A percentile compares a stretch with the other conserved stretches of the same genome.
Conservation (phyloP, 2,888 invertebrate genomes). For the Galerucella nymphaeae region DNA sequence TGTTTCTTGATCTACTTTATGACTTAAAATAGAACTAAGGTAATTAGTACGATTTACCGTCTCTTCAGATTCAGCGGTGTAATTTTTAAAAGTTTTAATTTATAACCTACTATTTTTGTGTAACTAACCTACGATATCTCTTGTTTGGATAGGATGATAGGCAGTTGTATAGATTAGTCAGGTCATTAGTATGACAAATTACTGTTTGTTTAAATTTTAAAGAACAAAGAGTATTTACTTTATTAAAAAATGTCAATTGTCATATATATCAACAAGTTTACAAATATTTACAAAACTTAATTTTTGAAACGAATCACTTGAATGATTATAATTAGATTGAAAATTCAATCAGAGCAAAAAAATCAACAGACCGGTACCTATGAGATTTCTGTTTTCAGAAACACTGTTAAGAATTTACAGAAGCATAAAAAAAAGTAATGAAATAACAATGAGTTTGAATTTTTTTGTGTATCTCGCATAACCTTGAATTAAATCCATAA, state of each 20-base stretch:
- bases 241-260: neutral
- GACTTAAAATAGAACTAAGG: constrained; percentile 11
- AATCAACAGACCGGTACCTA: constrained; percentile 31
- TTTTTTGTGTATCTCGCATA: neutral
- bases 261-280: too few relatives aligned
- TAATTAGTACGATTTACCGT: neutral
- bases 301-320: constrained; percentile 13
- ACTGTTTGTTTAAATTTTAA: neutral
- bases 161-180: constrained; percentile 5
- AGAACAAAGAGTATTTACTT: neutral
- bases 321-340: constrained; percentile 28
- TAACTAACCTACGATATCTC: constrained; percentile 9
- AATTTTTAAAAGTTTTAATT: constrained; percentile 2
- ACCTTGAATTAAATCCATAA: neutral
- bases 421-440: constrained; percentile 27
- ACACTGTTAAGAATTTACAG: constrained; percentile 33
- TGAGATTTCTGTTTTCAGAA: constrained; percentile 30
- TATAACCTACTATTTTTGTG: neutral
- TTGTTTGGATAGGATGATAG: constrained; percentile 7
- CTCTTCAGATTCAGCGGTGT: neutral
- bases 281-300: constrained; percentile 13
- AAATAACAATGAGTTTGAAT: neutral
- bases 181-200: constrained; percentile 1
- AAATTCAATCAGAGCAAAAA: constrained; percentile 41
- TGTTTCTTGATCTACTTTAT: constrained; percentile 13